Evolutionary conservation across 1,140 invertebrate species (phyloP).

Genomic region (Procambarus clarkii): DNA sequence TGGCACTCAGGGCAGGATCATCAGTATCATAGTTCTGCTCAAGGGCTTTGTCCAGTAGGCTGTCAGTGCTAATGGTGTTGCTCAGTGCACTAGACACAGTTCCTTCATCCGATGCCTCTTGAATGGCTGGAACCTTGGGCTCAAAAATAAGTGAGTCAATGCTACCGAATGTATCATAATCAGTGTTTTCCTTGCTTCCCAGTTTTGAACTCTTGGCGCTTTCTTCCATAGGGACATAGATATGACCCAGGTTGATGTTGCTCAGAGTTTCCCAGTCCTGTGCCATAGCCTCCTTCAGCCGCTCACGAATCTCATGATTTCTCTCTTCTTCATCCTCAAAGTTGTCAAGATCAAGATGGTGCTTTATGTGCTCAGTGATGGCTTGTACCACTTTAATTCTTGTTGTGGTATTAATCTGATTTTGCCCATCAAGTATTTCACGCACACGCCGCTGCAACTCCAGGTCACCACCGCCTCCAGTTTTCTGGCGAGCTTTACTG

Average conservation of each 20-base stretch:
- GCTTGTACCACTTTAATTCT: slow-evolving; percentile 65
- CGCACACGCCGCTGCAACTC: slow-evolving; percentile 55
- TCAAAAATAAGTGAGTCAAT: slow-evolving; percentile 75
- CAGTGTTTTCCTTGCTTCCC: slow-evolving; percentile 70
- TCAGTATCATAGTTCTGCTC: slow-evolving; percentile 10
- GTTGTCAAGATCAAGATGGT: slow-evolving; percentile 49
- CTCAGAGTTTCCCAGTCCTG: slow-evolving; percentile 73
- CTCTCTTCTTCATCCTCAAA: slow-evolving; percentile 58
- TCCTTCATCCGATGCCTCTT: slow-evolving; percentile 29
- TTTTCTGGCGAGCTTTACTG: slow-evolving; percentile 18
- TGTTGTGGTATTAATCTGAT: slow-evolving; percentile 47
- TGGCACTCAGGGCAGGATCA: background rate
- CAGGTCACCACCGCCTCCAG: slow-evolving; percentile 38
- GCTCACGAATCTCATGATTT: slow-evolving; percentile 67
- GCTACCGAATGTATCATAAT: slow-evolving; percentile 74
- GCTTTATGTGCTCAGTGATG: slow-evolving; percentile 67
- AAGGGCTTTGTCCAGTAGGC: slow-evolving; percentile 31
- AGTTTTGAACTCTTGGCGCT: slow-evolving; percentile 64
- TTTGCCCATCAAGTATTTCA: slow-evolving; percentile 55
- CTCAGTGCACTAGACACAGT: background rate
- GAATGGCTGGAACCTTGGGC: slow-evolving; percentile 72
- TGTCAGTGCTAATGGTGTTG: slow-evolving; percentile 15
- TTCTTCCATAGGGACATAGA: slow-evolving; percentile 75
- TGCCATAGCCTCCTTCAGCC: slow-evolving; percentile 67
- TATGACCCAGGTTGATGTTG: slow-evolving; percentile 75